Conservation (phyloP, 2,113 vertebrate species). For the Sterrhoptilus dennistouni region DNA sequence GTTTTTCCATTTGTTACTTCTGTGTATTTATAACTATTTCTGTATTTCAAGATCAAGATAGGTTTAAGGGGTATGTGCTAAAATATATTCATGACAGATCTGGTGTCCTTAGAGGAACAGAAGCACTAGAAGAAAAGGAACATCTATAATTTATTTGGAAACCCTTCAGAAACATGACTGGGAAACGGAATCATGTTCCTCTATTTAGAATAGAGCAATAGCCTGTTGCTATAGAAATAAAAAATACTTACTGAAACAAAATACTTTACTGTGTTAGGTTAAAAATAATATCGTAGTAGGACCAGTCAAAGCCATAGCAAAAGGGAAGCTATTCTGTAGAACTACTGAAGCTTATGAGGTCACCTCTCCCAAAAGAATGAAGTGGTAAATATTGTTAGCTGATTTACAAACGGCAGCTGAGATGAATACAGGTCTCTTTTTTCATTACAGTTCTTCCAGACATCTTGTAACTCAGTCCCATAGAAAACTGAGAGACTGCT, state of each 20-base stretch:
- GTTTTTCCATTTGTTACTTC: not conserved
- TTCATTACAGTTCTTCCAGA: not conserved
- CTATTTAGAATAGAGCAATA: not conserved
- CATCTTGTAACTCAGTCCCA: not conserved
- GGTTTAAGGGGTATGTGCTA: not conserved
- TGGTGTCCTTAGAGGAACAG: not conserved
- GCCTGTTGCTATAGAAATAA: not conserved
- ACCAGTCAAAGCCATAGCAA: not conserved
- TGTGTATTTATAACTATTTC: not conserved
- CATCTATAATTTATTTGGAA: not conserved
- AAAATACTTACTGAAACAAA: not conserved
- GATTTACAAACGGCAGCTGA: not conserved
- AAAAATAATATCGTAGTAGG: not conserved
- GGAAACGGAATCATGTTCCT: not conserved
- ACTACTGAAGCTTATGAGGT: not conserved
- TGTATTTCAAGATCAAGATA: not conserved
- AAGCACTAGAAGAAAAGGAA: not conserved
- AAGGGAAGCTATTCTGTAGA: not conserved
- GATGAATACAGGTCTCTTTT: not conserved
- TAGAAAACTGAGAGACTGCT: not conserved
- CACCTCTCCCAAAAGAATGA: not conserved
- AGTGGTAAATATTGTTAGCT: not conserved
- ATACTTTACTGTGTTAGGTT: not conserved
- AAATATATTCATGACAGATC: not conserved
- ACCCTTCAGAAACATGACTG: not conserved